Evolutionary conservation across 2,888 invertebrate genomes (phyloP), one percentile per base, ranked within the genome.

Genomic region (Slavum lentiscoides): DNA sequence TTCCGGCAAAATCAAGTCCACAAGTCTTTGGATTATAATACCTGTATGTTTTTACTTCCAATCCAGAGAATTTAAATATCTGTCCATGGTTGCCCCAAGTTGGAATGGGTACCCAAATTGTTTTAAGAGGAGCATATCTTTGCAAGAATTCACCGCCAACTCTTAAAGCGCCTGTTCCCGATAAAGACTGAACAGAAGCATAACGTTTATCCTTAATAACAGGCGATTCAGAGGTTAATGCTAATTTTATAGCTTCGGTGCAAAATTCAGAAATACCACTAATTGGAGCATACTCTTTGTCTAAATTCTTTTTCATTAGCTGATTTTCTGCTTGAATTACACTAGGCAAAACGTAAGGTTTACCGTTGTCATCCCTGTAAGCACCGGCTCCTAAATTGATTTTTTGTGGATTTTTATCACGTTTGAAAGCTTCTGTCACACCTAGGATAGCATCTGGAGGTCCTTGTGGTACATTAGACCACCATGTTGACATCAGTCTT

Each of bases 61-160:
- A 87, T 5, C 94, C 94, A 74, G 95, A 89, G 85, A 93, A 93
- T 88, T 94, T 96, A 88, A 98, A 97, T 85, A 99, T 91, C 76
- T 97, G 97, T 0, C 91, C 92, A 87, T 99, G 99, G 87, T 99
- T 99, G 75, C 98, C 98, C 99, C 99, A 99, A 0, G 98, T 93
- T 7, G 99, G 99, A 2, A 90, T 88, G 8, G 99, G 98, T 84
- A 98, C 85, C 88, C 95, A 98, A 72, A 95, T 88, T 83, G 92
- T 92, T 88, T 96, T 96, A 84, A 88, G 89, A 11, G 90, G 90
- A 87, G 93, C 94, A 87, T 93, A 95, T 84, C 91, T 91, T 80
- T 91, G 91, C 82, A 98, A 88, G 87, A 97, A 98, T 83, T 93
- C 94, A 62, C 93, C 92, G 49, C 98, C 99, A 72, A 98, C 90